Evolutionary conservation across 2,797 vertebrate genomes (phyloP).

Genomic region (Leptatherina wallacei): DNA sequence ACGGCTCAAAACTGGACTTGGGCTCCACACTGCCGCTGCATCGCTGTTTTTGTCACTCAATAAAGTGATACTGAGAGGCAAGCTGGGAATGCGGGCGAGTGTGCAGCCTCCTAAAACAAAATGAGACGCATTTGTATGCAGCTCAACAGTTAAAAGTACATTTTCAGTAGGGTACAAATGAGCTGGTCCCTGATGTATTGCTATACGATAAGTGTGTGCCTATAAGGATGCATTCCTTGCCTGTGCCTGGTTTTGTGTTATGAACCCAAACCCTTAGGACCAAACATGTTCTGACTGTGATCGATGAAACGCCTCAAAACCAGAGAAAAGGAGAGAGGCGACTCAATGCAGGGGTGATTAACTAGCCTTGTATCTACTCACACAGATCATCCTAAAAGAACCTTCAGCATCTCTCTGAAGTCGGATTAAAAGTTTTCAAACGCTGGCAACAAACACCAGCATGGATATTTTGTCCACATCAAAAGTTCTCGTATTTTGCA

Average conservation of each 20-base stretch:
- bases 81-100: conserved; percentile 33
- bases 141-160: conserved; percentile 50
- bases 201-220: conserved; percentile 22
- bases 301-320: conserved; percentile 69
- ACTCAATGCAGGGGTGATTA: conserved; percentile 59
- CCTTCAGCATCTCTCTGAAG: conserved; percentile 64
- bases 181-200: conserved; percentile 57
- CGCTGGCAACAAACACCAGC: conserved; percentile 46
- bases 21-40: conserved; percentile 25
- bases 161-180: conserved; percentile 59
- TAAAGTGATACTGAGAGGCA: conserved; percentile 48
- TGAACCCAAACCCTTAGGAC: conserved; percentile 44
- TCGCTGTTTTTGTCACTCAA: conserved; percentile 35
- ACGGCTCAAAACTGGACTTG: conserved; percentile 52
- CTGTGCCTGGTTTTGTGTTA: conserved; percentile 32
- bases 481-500: conserved; percentile 42
- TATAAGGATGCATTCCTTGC: conserved; percentile 7
- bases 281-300: conserved; percentile 53
- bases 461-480: conserved; percentile 53
- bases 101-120: conserved; percentile 62
- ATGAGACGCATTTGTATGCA: conserved; percentile 72
- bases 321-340: conserved; percentile 41
- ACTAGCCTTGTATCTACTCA: conserved; percentile 55
- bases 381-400: conserved; percentile 69
- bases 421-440: conserved; percentile 61